Evolutionary conservation across 2,888 invertebrate species (phyloP), one percentile per base, ranked within the genome.

Genomic region (Temnothorax rugatulus): DNA sequence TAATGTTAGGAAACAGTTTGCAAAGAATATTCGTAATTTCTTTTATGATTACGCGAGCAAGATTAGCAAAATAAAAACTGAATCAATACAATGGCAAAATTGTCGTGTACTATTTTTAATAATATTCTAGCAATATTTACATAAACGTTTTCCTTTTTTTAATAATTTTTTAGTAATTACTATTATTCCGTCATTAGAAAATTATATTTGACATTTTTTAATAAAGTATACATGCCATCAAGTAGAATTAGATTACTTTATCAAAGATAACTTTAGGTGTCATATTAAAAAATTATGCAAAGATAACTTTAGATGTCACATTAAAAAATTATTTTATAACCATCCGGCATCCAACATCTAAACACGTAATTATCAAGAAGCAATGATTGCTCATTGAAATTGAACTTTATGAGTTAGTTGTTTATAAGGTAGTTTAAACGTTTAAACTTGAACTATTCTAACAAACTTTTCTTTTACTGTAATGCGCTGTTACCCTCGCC

Each of bases 401-500:
- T 25, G 18, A 77, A 77, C 11, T 44, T n/a, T 68, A 44, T 44
- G 29, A 77, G 54, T 15, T 29, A 44, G 8, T 54, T 41, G 34
- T 34, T 34, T 29, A 29, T 2, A 29, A 29, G 29, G 29, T 29
- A 29, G 29, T 29, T 29, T 7, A 34, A 34, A 41, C 41, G 29
- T 25, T 54, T 54, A 54, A 44, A 29, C 13, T 21, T 68, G n/a
- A 68, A n/a, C 52, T 15, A 44, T n/a, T 41, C 52, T 13, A 25
- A 54, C 44, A 68, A 71, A 71, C 41, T 71, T 44, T 47, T 50
- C 44, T 47, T 47, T 38, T 59, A 79, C n/a, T 9, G 8, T 38
- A 47, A 47, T 47, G 57, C 44, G 13, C 34, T 18, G 7, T 59
- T 61, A 59, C 15, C 18, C 44, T 68, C 25, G 21, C 25, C 66